Evolutionary conservation across 2,797 vertebrate genomes (phyloP), one percentile per base, ranked within the genome.

Genomic region (Sparidentex hasta): DNA sequence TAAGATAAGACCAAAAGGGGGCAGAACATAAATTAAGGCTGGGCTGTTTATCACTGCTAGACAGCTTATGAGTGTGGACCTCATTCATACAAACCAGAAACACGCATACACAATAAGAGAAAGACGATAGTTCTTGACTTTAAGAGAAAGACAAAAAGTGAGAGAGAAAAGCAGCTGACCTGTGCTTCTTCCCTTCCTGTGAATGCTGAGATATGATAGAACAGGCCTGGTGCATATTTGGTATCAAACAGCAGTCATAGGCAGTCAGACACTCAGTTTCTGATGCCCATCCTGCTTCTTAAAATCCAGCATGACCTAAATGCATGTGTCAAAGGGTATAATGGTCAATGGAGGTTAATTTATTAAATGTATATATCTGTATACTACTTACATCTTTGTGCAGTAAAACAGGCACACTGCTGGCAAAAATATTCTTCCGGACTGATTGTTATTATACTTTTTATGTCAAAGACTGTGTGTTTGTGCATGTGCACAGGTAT

Each of bases 301-400:
- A 55, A 43, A 65, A 71, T 90, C 77, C 91, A 90, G 85, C 81
- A 83, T 78, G 51, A 80, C 52, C 38, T 18, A 68, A 29, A 52
- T 16, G 20, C 18, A 44, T 38, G 25, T 58, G 72, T 66, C 17
- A 29, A 63, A 56, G 18, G 38, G 13, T 20, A 11, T 46, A 11
- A 4, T 46, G 38, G 48, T 46, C 44, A 46, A 38, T 62, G 29
- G 58, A 13, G 43, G 67, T 44, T 29, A 44, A 79, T 83, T 68
- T 62, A 5, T 43, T 52, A 65, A 50, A 74, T 51, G 21, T 52
- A 55, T 20, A 48, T 33, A 63, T 55, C n/a, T 59, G 51, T 47
- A 11, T 54, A 58, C 11, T 65, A 69, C 58, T 70, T 74, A 79
- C 71, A 70, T 77, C 41, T 50, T 68, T 54, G 50, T 83, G 65